Evolutionary conservation across 2,113 vertebrate genomes (phyloP).

Genomic region (Atractosteus spatula): DNA sequence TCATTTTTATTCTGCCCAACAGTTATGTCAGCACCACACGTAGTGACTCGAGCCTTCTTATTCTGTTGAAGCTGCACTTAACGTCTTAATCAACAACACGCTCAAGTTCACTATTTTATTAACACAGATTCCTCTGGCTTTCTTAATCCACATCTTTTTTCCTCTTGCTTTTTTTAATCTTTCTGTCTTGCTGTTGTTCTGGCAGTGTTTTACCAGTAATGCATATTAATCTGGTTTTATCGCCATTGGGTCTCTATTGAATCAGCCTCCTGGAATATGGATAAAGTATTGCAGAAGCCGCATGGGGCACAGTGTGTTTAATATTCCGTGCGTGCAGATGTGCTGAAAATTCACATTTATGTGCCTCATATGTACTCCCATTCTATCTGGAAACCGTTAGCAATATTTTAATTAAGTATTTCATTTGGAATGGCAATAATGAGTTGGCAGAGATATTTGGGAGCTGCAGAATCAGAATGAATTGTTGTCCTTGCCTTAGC

Average conservation of each 20-base stretch:
- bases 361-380: conserved; percentile 46
- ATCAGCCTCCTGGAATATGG: conserved; percentile 59
- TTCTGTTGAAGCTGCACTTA: too few species aligned
- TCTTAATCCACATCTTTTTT: background rate
- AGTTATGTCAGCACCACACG: too few species aligned
- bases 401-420: conserved; percentile 43
- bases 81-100: too few species aligned
- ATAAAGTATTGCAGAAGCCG: conserved; percentile 44
- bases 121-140: too few species aligned
- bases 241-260: conserved; percentile 43
- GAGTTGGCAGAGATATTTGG: conserved; percentile 37
- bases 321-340: conserved; percentile 44
- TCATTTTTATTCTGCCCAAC: too few species aligned
- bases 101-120: too few species aligned
- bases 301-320: conserved; percentile 51
- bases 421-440: conserved; percentile 51
- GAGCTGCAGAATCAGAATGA: conserved; percentile 35
- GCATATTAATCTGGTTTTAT: conserved; percentile 64
- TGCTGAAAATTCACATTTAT: conserved; percentile 54
- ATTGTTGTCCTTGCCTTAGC: conserved; percentile 34
- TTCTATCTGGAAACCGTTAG: conserved; percentile 35
- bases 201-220: conserved; percentile 56
- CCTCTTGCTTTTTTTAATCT: background rate
- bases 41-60: too few species aligned
- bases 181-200: conserved; percentile 41